Percentiles rank a stretch among this genome's conserved stretches.
These are phyloP conservation scores for Poecilus cupreus DNA, from an alignment of 2,888 invertebrate genomes.

Conservation along the genomic window DNA sequence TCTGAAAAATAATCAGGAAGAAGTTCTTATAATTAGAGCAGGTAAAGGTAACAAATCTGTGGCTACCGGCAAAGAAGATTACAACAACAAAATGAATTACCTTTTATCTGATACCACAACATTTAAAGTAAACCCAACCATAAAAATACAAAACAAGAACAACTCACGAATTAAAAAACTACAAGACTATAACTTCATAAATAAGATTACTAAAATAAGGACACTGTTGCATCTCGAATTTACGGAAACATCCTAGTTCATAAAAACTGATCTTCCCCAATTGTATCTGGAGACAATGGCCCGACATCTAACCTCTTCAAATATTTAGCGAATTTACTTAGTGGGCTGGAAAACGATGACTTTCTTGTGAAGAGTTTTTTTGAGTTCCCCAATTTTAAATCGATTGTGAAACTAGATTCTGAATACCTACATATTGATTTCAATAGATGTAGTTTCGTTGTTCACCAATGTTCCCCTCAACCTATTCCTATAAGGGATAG, in stretches of 20 bases:
- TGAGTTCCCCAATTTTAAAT: not conserved
- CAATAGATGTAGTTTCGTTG: not conserved
- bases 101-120: not conserved
- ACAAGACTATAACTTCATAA: not conserved
- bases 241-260: not conserved
- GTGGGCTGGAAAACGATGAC: too few relatives aligned
- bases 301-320: not conserved
- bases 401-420: too few relatives aligned
- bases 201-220: not conserved
- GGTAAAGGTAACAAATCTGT: not conserved
- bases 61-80: not conserved
- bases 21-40: not conserved
- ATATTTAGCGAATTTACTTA: not conserved
- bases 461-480: not conserved
- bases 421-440: not conserved
- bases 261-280: not conserved
- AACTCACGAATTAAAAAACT: not conserved
- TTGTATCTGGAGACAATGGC: not conserved
- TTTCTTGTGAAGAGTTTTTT: not conserved
- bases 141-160: not conserved
- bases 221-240: not conserved
- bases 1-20: not conserved
- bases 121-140: not conserved
- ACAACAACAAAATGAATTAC: not conserved
- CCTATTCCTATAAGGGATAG: not conserved